Evolutionary conservation across 2,113 vertebrate genomes (phyloP).

Genomic region (Pomatorhinus ruficollis): DNA sequence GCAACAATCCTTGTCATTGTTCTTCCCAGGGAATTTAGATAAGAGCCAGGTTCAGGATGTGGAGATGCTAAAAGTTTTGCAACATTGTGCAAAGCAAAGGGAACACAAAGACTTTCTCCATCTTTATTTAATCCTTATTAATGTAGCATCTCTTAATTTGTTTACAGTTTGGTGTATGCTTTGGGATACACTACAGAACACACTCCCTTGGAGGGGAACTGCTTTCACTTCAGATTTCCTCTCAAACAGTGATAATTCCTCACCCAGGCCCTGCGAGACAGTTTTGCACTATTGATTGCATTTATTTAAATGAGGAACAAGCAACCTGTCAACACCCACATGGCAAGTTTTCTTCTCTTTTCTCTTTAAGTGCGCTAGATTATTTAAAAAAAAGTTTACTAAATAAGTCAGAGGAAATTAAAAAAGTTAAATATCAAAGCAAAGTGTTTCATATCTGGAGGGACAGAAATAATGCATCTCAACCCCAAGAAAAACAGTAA

Average conservation of each 20-base stretch:
- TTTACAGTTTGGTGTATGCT: not conserved
- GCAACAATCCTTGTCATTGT: not conserved
- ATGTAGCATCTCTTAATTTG: not conserved
- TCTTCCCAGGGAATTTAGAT: not conserved
- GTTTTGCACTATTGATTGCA: not conserved
- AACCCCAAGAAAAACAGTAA: not conserved
- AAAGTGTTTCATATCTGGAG: not conserved
- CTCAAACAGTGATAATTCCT: not conserved
- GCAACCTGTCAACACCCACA: not conserved
- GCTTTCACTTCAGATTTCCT: not conserved
- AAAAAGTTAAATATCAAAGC: not conserved
- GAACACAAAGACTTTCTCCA: not conserved
- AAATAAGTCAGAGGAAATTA: not conserved
- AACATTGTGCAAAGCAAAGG: not conserved
- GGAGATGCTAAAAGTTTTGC: not conserved
- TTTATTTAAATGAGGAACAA: not conserved
- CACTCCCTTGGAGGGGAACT: not conserved
- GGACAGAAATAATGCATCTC: not conserved
- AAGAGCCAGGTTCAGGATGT: not conserved
- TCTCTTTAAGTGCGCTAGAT: not conserved
- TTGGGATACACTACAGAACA: not conserved
- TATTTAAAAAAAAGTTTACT: not conserved
- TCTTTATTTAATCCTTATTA: not conserved
- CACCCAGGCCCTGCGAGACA: not conserved
- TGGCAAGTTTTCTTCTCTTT: not conserved